Conservation (phyloP, 2,113 vertebrate genomes). For the Saguinus imperator region DNA sequence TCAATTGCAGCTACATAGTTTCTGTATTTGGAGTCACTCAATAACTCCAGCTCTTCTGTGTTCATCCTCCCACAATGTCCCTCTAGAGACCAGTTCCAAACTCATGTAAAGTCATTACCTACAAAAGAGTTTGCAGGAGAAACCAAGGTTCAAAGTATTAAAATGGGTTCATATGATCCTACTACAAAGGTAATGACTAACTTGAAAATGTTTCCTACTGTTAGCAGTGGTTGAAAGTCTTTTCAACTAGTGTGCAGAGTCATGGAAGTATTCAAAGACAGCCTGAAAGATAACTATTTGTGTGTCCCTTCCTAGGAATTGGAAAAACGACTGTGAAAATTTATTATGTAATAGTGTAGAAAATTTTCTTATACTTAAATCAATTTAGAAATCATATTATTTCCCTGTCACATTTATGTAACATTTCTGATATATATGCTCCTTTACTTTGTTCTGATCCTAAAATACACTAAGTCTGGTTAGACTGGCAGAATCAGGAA, state of each 20-base stretch:
- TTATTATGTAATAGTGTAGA: neutral
- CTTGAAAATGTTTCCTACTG: constrained; percentile 14
- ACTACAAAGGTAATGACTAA: constrained; percentile 12
- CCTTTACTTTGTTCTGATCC: constrained; percentile 5
- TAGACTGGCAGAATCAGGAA: neutral
- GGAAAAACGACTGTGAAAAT: neutral
- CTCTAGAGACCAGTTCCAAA: constrained; percentile 86
- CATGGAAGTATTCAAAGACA: neutral
- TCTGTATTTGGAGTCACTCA: constrained; percentile 98
- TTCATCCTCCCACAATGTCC: constrained; percentile 95
- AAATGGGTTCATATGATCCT: neutral
- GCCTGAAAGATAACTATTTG: neutral
- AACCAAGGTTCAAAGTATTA: constrained; percentile 57
- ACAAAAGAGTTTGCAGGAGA: constrained; percentile 47
- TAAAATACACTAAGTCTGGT: neutral
- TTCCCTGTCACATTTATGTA: neutral
- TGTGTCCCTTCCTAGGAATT: neutral
- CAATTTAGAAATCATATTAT: constrained; percentile 34
- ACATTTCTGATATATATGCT: neutral
- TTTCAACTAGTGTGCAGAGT: neutral
- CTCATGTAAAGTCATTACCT: constrained; percentile 91
- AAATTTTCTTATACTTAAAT: constrained; percentile 4
- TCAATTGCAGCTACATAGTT: constrained; percentile 99
- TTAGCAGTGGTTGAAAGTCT: constrained; percentile 6
- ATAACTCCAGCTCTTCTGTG: constrained; percentile 97